phyloP scores from a whole-genome alignment of 2,113 vertebrate species.

The Etheostoma spectabile region DNA sequence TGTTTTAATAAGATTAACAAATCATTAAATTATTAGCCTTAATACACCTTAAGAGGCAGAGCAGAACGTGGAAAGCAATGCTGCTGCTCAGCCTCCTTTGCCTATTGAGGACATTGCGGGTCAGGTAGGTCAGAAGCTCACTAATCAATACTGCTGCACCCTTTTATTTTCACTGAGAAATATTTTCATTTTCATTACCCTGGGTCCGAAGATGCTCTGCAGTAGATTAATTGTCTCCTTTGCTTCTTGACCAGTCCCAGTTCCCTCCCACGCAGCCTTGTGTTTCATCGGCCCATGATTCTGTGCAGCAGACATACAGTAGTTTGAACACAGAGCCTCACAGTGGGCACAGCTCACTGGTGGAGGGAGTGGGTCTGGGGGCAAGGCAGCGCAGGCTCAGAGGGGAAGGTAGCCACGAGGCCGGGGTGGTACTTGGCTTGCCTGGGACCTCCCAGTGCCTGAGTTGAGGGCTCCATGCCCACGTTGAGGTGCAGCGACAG shows the following conservation, averaged over 20 bases:
- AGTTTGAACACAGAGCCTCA: constrained; percentile 47
- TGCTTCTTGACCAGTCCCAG: constrained; percentile 60
- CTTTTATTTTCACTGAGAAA: constrained; percentile 63
- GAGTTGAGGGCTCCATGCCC: constrained; percentile 67
- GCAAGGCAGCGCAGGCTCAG: constrained; percentile 70
- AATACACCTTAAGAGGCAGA: constrained; percentile 61
- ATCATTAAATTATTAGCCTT: constrained; percentile 70
- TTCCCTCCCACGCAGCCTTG: constrained; percentile 56
- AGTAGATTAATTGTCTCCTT: constrained; percentile 66
- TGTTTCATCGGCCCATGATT: constrained; percentile 36
- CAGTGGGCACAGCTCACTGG: constrained; percentile 69
- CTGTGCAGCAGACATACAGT: constrained; percentile 50
- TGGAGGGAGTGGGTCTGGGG: constrained; percentile 71
- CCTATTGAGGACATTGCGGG: constrained; percentile 70
- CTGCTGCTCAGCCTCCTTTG: constrained; percentile 62
- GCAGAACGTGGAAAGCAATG: constrained; percentile 57
- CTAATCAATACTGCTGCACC: constrained; percentile 62
- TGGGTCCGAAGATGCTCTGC: constrained; percentile 53
- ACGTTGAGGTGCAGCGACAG: constrained; percentile 74
- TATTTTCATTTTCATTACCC: constrained; percentile 64
- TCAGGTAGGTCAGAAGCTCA: constrained; percentile 58
- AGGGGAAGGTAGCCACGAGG: constrained; percentile 63
- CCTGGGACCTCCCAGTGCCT: constrained; percentile 63
- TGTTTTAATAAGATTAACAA: constrained; percentile 73
- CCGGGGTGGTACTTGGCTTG: constrained; percentile 60